Percentiles rank a stretch among this genome's conserved stretches.
Evolutionary conservation across 2,113 vertebrate genomes (phyloP).

Genomic region (Laticauda colubrina): DNA sequence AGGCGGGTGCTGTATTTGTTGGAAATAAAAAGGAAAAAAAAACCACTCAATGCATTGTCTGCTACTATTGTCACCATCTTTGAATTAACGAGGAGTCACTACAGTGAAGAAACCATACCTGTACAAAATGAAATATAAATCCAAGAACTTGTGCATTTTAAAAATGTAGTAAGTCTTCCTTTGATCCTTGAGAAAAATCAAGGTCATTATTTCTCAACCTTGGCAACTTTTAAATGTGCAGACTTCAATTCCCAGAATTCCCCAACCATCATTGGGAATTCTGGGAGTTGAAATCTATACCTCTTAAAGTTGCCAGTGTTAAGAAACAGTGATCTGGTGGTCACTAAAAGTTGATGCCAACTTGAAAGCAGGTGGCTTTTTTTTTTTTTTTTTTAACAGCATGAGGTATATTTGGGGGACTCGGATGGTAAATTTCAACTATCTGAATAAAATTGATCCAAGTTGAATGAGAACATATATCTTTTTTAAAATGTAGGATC

Average conservation of each 20-base stretch:
- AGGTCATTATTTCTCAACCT: neutral
- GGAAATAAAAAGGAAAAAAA: constrained; percentile 58
- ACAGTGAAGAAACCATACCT: neutral
- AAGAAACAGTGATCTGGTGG: neutral
- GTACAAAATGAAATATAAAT: neutral
- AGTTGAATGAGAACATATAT: neutral
- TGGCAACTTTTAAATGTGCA: neutral
- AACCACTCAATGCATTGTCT: constrained; percentile 56
- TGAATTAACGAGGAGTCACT: neutral
- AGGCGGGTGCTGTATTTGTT: constrained; percentile 63
- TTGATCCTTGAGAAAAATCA: neutral
- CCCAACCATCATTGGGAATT: neutral
- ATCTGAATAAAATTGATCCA: neutral
- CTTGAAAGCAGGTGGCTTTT: neutral
- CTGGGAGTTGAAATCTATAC: neutral
- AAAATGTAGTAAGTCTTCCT: no score
- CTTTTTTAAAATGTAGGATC: neutral
- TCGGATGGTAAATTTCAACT: neutral
- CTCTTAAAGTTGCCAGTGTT: neutral
- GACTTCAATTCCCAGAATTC: neutral
- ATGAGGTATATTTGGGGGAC: neutral
- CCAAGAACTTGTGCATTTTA: neutral
- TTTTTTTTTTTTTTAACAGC: neutral
- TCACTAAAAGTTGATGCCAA: neutral
- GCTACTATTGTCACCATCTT: neutral